Evolutionary conservation across 1,140 invertebrate genomes (phyloP), one percentile per base, ranked within the genome.

Genomic region (Cotesia glomerata): DNA sequence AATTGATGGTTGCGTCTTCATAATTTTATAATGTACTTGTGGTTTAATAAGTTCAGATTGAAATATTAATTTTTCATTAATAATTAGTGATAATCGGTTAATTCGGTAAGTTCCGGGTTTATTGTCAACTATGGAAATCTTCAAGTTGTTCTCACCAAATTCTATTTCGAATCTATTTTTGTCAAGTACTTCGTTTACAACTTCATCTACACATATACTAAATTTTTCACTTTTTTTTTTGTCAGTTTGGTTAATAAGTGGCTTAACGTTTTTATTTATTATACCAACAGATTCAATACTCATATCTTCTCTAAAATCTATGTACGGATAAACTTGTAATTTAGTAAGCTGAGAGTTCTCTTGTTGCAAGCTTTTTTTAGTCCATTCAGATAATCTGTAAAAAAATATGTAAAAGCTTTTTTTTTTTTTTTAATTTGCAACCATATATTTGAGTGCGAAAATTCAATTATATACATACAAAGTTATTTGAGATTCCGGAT

Each of bases 231-330:
- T 89, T 79, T 90, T 91, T 18, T 84, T 84, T 74, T 90, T 89
- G 74, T 92, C 88, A 39, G 91, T 86, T 68, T 91, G 75, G 82
- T 88, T 89, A 67, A 92, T 65, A 64, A 84, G 14, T 78, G 84
- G 64, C 85, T 90, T 88, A 85, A 88, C 18, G 84, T 88, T 82
- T 88, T 90, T 79, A 85, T 89, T 78, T 89, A 92, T 34, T 89
- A 90, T 18, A 92, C 89, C 90, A 0, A 91, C 92, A 69, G 90
- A 90, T 69, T 90, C 90, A 4, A 95, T 81, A 68, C 90, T 92
- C 78, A 92, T 93, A 80, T 96, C 94, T 80, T 95, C 91, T 81
- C 94, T 93, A 75, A 92, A 93, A 77, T 95, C 92, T 35, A 95
- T 84, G 79, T 92, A 91, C 1, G 92, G 90, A 58, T 90, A 89